Evolutionary conservation across 30 jellyfish, hydroid and myxozoan genomes (phyloP).

Genomic region (Haliclystus octoradiatus): DNA sequence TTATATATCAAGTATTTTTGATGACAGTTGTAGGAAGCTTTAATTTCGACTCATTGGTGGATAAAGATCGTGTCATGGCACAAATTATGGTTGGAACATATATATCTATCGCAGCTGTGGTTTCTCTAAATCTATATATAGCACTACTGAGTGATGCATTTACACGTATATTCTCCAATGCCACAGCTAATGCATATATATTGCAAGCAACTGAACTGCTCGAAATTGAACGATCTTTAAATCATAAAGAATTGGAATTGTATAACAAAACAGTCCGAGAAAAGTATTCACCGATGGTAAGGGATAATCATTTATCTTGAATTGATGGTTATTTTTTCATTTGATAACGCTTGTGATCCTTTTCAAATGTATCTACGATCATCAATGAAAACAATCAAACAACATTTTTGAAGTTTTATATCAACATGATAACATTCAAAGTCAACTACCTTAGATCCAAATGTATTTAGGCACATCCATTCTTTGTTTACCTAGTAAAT

Average conservation of each 20-base stretch:
- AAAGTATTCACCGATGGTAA: slow-evolving; percentile 76
- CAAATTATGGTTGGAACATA: slow-evolving; percentile 83
- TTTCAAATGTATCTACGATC: too few species aligned
- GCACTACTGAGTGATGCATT: slow-evolving; percentile 85
- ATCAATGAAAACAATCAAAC: too few species aligned
- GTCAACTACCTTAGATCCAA: too few species aligned
- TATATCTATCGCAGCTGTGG: slow-evolving; percentile 68
- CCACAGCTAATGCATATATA: slow-evolving; percentile 84
- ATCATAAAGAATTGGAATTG: slow-evolving; percentile 26
- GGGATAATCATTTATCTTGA: too few species aligned
- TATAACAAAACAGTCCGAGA: slow-evolving; percentile 40
- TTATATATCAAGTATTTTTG: slow-evolving; percentile 70
- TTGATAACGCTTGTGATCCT: too few species aligned
- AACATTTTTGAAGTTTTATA: too few species aligned
- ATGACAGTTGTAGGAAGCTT: slow-evolving; percentile 62
- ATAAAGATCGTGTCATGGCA: slow-evolving; percentile 81
- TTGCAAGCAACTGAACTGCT: slow-evolving; percentile 77
- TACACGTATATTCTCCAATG: slow-evolving; percentile 82
- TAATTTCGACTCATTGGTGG: slow-evolving; percentile 40
- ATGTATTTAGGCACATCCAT: too few species aligned
- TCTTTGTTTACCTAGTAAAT: too few species aligned
- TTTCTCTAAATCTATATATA: slow-evolving; percentile 66
- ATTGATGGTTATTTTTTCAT: too few species aligned
- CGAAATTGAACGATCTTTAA: slow-evolving; percentile 54
- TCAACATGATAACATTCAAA: too few species aligned